A percentile compares a stretch with the other conserved stretches of the same genome.
Conservation (phyloP, 2,888 invertebrate genomes). For the Dryobota labecula region DNA sequence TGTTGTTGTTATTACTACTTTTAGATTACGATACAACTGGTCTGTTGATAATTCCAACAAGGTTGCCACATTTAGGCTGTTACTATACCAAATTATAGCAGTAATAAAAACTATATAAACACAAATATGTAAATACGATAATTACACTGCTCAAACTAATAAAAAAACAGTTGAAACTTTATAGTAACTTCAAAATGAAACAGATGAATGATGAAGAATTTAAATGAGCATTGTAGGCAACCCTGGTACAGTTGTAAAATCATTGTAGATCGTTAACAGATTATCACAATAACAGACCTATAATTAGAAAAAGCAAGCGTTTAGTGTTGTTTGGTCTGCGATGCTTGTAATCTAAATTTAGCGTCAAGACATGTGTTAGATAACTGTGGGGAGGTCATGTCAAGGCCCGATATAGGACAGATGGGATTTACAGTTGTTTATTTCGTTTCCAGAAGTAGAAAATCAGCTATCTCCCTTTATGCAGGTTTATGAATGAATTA, state of each 20-base stretch:
- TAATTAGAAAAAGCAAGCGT: constrained; percentile 70
- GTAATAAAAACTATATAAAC: constrained; percentile 35
- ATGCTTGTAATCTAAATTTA: constrained; percentile 69
- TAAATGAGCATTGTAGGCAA: constrained; percentile 36
- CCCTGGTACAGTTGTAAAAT: constrained; percentile 63
- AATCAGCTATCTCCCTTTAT: neutral
- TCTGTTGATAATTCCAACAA: constrained; percentile 47
- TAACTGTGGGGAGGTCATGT: constrained; percentile 66
- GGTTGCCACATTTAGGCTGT: constrained; percentile 36
- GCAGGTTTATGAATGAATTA: neutral
- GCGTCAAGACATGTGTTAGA: constrained; percentile 66
- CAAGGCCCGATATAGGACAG: constrained; percentile 65
- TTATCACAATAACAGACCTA: constrained; percentile 68
- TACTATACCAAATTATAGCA: constrained; percentile 10
- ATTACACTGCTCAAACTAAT: constrained; percentile 22
- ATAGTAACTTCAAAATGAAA: constrained; percentile 46
- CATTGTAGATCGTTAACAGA: constrained; percentile 64
- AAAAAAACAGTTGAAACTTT: constrained; percentile 45
- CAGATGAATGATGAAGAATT: constrained; percentile 40
- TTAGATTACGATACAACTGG: constrained; percentile 40
- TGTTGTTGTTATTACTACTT: constrained; percentile 44
- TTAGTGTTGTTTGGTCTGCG: constrained; percentile 65
- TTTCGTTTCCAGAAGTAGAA: constrained; percentile 34
- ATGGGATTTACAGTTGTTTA: constrained; percentile 59
- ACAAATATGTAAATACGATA: constrained; percentile 30